Conservation (phyloP, 1,140 invertebrate genomes). For the Eumaeus atala region DNA sequence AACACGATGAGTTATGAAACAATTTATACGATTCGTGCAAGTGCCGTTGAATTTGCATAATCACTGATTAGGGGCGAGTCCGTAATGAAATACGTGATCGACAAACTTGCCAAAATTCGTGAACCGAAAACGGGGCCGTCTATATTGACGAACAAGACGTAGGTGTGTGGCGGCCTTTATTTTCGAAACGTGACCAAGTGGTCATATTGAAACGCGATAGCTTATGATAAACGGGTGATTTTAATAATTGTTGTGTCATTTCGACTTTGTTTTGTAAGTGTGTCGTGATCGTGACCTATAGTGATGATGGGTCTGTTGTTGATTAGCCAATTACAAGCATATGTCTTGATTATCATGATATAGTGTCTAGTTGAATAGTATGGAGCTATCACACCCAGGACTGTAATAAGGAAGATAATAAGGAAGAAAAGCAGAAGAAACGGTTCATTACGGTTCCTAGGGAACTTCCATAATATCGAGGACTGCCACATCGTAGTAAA, state of each 20-base stretch:
- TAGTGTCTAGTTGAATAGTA: no score
- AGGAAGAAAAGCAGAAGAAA: constrained; percentile 15
- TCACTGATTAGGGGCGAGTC: constrained; percentile 34
- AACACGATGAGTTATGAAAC: constrained; percentile 54
- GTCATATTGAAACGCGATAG: not conserved
- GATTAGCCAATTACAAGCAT: no score
- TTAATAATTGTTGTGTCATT: not conserved
- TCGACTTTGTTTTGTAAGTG: not conserved
- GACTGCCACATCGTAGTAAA: no score
- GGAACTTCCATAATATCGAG: no score
- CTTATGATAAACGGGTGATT: not conserved
- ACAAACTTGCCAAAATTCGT: constrained; percentile 11
- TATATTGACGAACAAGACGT: constrained; percentile 1
- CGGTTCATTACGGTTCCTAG: no score
- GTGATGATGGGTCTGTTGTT: no score
- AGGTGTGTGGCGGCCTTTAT: not conserved
- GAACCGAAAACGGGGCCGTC: constrained; percentile 1
- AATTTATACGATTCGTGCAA: constrained; percentile 48
- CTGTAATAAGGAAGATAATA: not conserved
- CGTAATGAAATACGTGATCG: constrained; percentile 46
- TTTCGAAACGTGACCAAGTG: no score
- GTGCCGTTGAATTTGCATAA: constrained; percentile 46
- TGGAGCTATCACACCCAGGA: no score
- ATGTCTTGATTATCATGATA: no score
- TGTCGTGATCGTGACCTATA: not conserved